Evolutionary conservation across 92 coral and sea anemone species (phyloP).

Genomic region (Epizoanthus fatuus): DNA sequence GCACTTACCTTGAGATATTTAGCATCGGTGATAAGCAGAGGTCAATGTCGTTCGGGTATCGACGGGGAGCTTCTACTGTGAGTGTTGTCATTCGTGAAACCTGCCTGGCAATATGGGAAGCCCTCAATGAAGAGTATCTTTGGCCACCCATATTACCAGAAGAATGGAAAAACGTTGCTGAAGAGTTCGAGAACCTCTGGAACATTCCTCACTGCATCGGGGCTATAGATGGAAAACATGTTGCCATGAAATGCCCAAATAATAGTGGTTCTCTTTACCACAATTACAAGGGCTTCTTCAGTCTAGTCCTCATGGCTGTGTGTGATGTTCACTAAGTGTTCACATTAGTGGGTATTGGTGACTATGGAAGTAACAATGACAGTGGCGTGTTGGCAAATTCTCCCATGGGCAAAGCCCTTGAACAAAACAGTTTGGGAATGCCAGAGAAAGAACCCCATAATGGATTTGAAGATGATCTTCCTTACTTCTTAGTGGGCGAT

Average conservation of each 20-base stretch:
- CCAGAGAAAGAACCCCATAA: slow-evolving; percentile 67
- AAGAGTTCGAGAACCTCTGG: slow-evolving; percentile 71
- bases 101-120: slow-evolving; percentile 71
- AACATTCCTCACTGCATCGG: slow-evolving; percentile 83
- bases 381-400: slow-evolving; percentile 73
- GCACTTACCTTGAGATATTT: slow-evolving; percentile 62
- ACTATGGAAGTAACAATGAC: slow-evolving; percentile 77
- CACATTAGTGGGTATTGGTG: slow-evolving; percentile 69
- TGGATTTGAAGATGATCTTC: slow-evolving; percentile 49
- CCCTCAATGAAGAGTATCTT: slow-evolving; percentile 61
- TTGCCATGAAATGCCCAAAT: slow-evolving; percentile 72
- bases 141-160: slow-evolving; percentile 65
- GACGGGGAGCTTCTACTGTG: slow-evolving; percentile 61
- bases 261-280: slow-evolving; percentile 73
- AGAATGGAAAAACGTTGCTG: slow-evolving; percentile 73
- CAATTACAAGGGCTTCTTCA: slow-evolving; percentile 73
- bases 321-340: slow-evolving; percentile 81
- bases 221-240: slow-evolving; percentile 79
- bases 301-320: slow-evolving; percentile 79
- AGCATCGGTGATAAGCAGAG: slow-evolving; percentile 65
- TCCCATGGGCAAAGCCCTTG: slow-evolving; percentile 68
- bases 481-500: slow-evolving; percentile 72
- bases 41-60: slow-evolving; percentile 68
- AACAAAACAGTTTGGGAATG: slow-evolving; percentile 58
- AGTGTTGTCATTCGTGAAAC: slow-evolving; percentile 69